A percentile compares a stretch with the other conserved stretches of the same genome.
phyloP scores from a whole-genome alignment of 2,797 vertebrate genomes.

The Eupleurogrammus muticus region DNA sequence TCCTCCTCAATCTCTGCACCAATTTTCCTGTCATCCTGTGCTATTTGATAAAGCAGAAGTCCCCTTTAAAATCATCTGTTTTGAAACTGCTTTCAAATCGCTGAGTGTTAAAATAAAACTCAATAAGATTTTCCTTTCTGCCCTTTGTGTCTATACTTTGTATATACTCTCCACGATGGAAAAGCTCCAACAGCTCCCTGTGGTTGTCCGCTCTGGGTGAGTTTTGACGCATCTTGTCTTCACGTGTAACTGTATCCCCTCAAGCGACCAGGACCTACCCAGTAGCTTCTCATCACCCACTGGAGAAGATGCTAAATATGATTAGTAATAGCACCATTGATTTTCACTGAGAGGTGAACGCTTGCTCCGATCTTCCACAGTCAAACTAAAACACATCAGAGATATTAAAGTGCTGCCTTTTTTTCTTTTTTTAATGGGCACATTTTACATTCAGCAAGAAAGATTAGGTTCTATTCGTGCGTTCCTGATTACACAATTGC shows the following conservation, averaged over 20 bases:
- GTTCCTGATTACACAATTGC: constrained; percentile 51
- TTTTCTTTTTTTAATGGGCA: constrained; percentile 41
- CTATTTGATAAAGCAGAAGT: constrained; percentile 1
- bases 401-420: constrained; percentile 51
- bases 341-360: constrained; percentile 47
- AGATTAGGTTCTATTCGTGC: constrained; percentile 68
- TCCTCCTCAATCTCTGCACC: not conserved
- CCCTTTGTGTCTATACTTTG: constrained; percentile 19
- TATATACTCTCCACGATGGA: constrained; percentile 36
- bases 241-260: constrained; percentile 62
- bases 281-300: constrained; percentile 55
- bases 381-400: constrained; percentile 63
- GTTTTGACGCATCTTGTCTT: constrained; percentile 67
- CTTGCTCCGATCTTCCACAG: constrained; percentile 42
- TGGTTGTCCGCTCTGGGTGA: constrained; percentile 44
- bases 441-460: constrained; percentile 66
- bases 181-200: constrained; percentile 46
- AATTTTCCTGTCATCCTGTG: constrained; percentile 6
- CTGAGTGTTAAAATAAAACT: constrained; percentile 36
- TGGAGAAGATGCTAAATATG: constrained; percentile 47
- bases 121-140: constrained; percentile 18
- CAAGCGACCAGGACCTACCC: constrained; percentile 21
- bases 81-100: constrained; percentile 27
- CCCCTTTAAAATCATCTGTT: constrained; percentile 31
- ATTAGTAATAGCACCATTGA: constrained; percentile 65